A percentile compares a stretch with the other conserved stretches of the same genome.
phyloP scores from a whole-genome alignment of 2,113 vertebrate genomes.

The Ammodramus savannarum region DNA sequence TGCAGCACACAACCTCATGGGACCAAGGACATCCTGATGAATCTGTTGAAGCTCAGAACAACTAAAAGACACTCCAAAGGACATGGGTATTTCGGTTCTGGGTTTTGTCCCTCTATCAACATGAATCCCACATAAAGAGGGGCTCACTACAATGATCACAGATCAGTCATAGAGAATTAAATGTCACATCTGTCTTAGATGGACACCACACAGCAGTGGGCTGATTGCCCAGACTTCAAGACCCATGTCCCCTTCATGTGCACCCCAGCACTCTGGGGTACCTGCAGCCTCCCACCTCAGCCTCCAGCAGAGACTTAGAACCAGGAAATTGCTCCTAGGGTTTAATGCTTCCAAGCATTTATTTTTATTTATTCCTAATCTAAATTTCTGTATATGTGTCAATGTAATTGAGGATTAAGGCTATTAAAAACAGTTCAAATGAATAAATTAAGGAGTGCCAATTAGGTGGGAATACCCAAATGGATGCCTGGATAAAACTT shows the following conservation, averaged over 20 bases:
- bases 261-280: accelerated
- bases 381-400: neutral
- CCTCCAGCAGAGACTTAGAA: neutral
- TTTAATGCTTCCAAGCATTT: neutral
- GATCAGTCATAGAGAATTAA: accelerated
- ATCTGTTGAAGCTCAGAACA: neutral
- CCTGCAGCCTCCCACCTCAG: neutral
- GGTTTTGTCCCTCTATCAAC: neutral
- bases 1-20: neutral
- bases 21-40: neutral
- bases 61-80: neutral
- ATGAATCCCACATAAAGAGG: neutral
- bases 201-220: neutral
- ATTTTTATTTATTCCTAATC: neutral
- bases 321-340: neutral
- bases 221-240: neutral
- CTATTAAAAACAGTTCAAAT: neutral
- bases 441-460: neutral
- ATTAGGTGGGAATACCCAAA: neutral
- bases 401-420: neutral
- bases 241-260: neutral
- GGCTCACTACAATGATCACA: neutral
- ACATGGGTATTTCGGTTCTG: neutral
- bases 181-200: neutral
- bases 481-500: neutral